Base-by-base conservation (phyloP, 2,888 invertebrate species). In the Ornithoptera alexandrae region DNA sequence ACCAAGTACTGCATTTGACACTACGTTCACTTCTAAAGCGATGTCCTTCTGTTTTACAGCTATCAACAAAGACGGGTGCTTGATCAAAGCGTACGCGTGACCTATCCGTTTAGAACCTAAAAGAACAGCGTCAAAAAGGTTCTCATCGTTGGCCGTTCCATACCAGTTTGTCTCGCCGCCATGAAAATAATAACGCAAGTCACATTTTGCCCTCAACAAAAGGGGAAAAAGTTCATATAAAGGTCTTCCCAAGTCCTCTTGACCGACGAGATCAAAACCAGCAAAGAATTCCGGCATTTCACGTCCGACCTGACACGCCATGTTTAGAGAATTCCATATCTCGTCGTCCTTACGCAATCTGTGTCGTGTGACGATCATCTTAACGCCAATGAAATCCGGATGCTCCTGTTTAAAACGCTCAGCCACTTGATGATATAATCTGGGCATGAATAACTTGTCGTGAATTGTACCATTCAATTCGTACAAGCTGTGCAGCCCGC, bases 191-290 rank as follows among this genome's bases (percentile, higher is more conserved):
- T 94, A 95, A 62, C 94, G 91, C 18, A 96, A 87, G 2, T 93
- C 84, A 0, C 91, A 84, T 57, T 93, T 92, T 1, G 93, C 84
- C 53, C 88, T 81, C 18, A 90, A 77, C 36, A 97, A 79, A 66
- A 93, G 82, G 0, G 95, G 90, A 0, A 94, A 83, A 73, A 94
- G 96, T 22, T 94, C 92, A 15, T 86, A 78, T 0, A 97, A 84
- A 0, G 96, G 94, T 30, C 90, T 87, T 0, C 96, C 96, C 71
- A 92, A 82, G 77, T 97, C 97, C 82, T 97, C 97, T 77, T 96
- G 96, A 0, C 97, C 97, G 0, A 97, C 96, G 68, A 97, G 92
- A 88, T 97, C 97, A 75, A 97, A 96, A 3, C 97, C 97, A 7
- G 94, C 95, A 60, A 97, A 89, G 75, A 95, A 94, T 22, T 94